Conservation (phyloP, 2,888 invertebrate species). For the Anthophora plumipes region DNA sequence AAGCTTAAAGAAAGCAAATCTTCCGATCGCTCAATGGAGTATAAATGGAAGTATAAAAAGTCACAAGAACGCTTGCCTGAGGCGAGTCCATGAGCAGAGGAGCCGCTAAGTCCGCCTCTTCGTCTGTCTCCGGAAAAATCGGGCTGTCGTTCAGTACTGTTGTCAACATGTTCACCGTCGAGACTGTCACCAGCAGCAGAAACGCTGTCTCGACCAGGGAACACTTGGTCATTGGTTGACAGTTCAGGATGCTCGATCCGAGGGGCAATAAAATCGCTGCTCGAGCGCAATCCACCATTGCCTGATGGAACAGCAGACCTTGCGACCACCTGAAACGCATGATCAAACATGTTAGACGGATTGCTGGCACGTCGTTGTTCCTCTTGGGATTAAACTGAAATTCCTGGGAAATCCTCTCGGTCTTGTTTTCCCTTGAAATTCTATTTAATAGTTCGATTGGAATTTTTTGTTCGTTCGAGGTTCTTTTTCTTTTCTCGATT, state of each 20-base stretch:
- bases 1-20: too few species aligned
- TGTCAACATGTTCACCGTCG: constrained; percentile 95
- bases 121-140: constrained; percentile 92
- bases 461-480: too few species aligned
- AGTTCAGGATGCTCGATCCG: constrained; percentile 91
- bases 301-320: constrained; percentile 93
- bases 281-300: constrained; percentile 92
- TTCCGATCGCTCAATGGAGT: too few species aligned
- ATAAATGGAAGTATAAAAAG: too few species aligned
- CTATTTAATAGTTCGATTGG: too few species aligned
- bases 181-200: constrained; percentile 94
- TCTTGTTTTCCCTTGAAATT: too few species aligned
- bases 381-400: too few species aligned
- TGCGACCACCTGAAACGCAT: constrained; percentile 91
- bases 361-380: too few species aligned
- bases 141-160: constrained; percentile 94
- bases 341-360: neutral
- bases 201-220: constrained; percentile 95
- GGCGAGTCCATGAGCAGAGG: constrained; percentile 94
- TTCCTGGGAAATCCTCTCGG: too few species aligned
- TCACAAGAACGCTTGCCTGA: constrained; percentile 83
- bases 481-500: too few species aligned
- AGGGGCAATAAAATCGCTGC: constrained; percentile 92
- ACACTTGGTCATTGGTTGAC: constrained; percentile 94
- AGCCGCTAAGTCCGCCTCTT: constrained; percentile 89